These are phyloP conservation scores for Pheosia gnoma DNA, from an alignment of 2,888 invertebrate genomes.

Conservation along the genomic window DNA sequence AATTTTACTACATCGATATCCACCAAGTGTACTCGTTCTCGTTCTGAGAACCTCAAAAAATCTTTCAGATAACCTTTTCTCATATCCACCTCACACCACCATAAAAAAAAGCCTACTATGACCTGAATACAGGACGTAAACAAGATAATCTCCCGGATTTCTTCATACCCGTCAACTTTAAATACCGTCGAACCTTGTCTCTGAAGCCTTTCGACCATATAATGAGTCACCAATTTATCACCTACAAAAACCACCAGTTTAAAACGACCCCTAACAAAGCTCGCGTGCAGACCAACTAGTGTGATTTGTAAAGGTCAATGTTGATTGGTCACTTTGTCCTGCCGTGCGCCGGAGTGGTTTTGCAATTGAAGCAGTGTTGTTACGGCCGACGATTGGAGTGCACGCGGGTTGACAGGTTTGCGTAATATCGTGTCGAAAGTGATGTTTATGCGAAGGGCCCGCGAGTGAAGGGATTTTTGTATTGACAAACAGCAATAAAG, in stretches of 20 bases:
- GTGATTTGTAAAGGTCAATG: slow-evolving; percentile 27
- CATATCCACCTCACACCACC: too few relatives aligned
- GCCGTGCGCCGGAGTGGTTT: slow-evolving; percentile 51
- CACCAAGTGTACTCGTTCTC: too few relatives aligned
- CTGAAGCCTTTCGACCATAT: slow-evolving; percentile 23
- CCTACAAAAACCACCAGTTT: slow-evolving; percentile 23
- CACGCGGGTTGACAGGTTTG: slow-evolving; percentile 28
- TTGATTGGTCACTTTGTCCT: slow-evolving; percentile 33
- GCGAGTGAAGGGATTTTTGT: slow-evolving; percentile 31
- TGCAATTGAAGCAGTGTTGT: slow-evolving; percentile 46
- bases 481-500: slow-evolving; percentile 23
- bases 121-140: slow-evolving; percentile 19
- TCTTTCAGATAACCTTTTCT: too few relatives aligned
- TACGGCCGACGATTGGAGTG: slow-evolving; percentile 31
- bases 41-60: too few relatives aligned
- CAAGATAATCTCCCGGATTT: slow-evolving; percentile 20
- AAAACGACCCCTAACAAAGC: slow-evolving; percentile 12
- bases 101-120: slow-evolving; percentile 16
- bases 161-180: slow-evolving; percentile 15
- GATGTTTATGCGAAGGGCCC: slow-evolving; percentile 26
- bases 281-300: slow-evolving; percentile 10
- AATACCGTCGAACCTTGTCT: slow-evolving; percentile 33
- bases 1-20: too few relatives aligned
- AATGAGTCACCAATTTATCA: slow-evolving; percentile 23
- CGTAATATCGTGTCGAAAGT: slow-evolving; percentile 30